Percentiles rank a stretch among this genome's conserved stretches.
Evolutionary conservation across 2,113 vertebrate genomes (phyloP).

Genomic region (Silurus glanis): DNA sequence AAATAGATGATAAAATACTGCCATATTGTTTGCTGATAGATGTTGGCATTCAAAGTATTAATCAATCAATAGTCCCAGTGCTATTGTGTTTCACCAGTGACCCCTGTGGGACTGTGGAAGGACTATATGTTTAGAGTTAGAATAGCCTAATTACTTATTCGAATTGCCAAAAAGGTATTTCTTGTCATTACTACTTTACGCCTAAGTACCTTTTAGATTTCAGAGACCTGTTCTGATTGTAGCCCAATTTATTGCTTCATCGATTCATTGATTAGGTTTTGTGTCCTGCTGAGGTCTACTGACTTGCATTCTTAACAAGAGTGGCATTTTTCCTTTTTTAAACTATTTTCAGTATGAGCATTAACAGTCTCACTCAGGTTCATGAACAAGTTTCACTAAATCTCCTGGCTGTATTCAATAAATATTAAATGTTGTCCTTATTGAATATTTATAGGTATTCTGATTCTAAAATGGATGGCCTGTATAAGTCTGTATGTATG

Average conservation of each 20-base stretch:
- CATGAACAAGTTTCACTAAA: not conserved
- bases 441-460: not conserved
- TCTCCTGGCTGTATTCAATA: not conserved
- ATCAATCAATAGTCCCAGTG: conserved; percentile 38
- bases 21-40: conserved; percentile 49
- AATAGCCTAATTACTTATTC: not conserved
- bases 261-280: not conserved
- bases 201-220: not conserved
- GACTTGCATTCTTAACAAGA: not conserved
- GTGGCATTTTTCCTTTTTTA: not conserved
- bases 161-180: not conserved
- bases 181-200: not conserved
- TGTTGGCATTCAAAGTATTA: conserved; percentile 46
- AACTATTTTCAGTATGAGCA: not conserved
- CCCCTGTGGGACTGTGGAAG: conserved; percentile 14
- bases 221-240: not conserved
- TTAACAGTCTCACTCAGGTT: not conserved
- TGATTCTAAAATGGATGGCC: not conserved
- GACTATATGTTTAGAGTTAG: conserved; percentile 18
- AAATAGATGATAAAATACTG: conserved; percentile 61
- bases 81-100: conserved; percentile 46
- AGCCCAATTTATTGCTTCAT: not conserved
- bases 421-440: not conserved
- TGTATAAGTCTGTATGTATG: not conserved
- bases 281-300: not conserved